Evolutionary conservation across 1,140 invertebrate genomes (phyloP), one percentile per base, ranked within the genome.

Genomic region (Ips typographus): DNA sequence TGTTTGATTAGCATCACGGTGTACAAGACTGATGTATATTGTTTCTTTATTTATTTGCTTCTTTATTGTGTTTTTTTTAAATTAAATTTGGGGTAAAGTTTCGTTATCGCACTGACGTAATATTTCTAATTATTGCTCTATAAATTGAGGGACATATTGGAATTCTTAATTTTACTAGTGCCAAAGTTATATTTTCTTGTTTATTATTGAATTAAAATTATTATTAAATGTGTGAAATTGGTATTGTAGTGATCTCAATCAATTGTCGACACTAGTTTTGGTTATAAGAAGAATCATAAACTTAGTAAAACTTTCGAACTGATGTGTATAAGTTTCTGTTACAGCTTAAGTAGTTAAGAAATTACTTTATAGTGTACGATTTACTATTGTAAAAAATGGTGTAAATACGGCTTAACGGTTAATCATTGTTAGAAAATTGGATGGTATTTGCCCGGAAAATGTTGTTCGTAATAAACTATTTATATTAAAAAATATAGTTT

Each of bases 1-100:
- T 22, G 22, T 22, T 22, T 22, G 22, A 22, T 22, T 22, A 68
- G 67, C 67, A 68, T 68, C 67, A 68, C 67, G 56, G 67, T 68
- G 67, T 61, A 56, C 39, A 68, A 68, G 67, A 68, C 67, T 68
- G 67, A 68, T 68, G 67, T 68, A 68, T 55, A 61, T 68, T 68
- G 5, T 61, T 65, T 47, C 51, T 52, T 68, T 68, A 62, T 62
- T 68, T 68, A 68, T 66, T 63, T 40, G 37, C 58, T 61, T 22
- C 37, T 64, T 64, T 53, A 6, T 53, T 42, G 42, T 53, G 6
- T 6, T 3, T 38, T 51, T 49, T 49, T 49, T 49, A 49, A 2
- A 22, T 49, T 49, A 49, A 49, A 49, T 8, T 49, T 22, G 22
- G 22, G 22, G 22, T 22, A 22, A 22, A 22, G 22, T 22, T 22